Conservation (phyloP, 2,797 vertebrate species). For the Anguilla megastoma region DNA sequence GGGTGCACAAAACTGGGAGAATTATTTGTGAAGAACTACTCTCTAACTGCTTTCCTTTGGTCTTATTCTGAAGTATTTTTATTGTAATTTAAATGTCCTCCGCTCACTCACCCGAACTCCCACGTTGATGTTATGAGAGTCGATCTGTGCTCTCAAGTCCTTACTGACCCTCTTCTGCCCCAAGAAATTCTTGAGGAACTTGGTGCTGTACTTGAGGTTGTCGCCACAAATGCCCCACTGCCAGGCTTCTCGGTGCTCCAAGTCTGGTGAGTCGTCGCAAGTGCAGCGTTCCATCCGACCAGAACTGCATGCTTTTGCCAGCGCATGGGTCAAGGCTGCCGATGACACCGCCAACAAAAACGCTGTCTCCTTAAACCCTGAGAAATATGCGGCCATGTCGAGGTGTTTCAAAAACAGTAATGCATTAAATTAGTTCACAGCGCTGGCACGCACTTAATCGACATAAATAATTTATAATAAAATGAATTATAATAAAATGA, state of each 20-base stretch:
- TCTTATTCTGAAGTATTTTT: neutral
- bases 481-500: neutral
- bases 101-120: constrained; percentile 86
- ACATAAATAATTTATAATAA: neutral
- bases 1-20: neutral
- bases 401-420: neutral
- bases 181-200: constrained; percentile 93
- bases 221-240: constrained; percentile 98
- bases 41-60: neutral
- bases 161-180: constrained; percentile 91
- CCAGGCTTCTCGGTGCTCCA: constrained; percentile 95
- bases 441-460: neutral
- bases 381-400: neutral
- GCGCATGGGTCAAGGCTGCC: constrained; percentile 86
- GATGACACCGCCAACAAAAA: constrained; percentile 92
- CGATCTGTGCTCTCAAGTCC: constrained; percentile 89
- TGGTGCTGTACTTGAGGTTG: constrained; percentile 97
- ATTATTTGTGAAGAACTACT: neutral
- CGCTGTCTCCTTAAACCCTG: constrained; percentile 96
- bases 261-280: constrained; percentile 91
- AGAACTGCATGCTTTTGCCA: constrained; percentile 94
- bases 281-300: constrained; percentile 98
- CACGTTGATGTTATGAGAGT: constrained; percentile 92
- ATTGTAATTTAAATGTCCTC: neutral
- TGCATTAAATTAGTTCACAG: neutral